Evolutionary conservation across 2,888 invertebrate species (phyloP), one percentile per base, ranked within the genome.

Genomic region (Notodonta ziczac): DNA sequence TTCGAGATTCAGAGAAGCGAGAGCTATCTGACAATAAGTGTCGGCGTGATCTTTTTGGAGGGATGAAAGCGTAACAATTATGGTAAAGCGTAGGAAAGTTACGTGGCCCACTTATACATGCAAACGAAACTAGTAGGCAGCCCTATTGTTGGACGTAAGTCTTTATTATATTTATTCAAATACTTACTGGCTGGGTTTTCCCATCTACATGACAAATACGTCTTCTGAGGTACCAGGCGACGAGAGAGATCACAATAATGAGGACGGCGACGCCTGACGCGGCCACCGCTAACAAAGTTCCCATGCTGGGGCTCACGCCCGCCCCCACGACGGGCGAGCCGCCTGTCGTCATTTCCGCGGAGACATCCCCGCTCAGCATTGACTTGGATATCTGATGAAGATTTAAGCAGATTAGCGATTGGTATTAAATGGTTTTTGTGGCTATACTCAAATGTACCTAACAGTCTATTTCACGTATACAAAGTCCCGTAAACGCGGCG

Each of bases 181-280:
- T 60, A 73, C 75, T 86, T 85, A 93, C 93, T 81, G 91, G 93
- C 75, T 90, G 87, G 9, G 88, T 80, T 85, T 93, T 93, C 50
- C 90, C 89, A 63, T 91, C 86, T 10, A 88, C 85, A n/a, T 83
- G 84, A 59, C 90, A 85, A 54, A 87, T 86, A 12, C 89, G 80
- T 77, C 83, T 87, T 64, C 84, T 88, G 61, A 91, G 74, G 77
- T 88, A 91, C 75, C 87, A 83, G 56, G 89, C 70, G n/a, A 82
- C 63, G 16, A 77, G 65, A 3, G 74, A 72, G 50, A 87, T 72
- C 40, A 88, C 65, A 14, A 91, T 60, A 63, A 91, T 69, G 54
- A 91, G 72, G 6, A 90, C 67, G 24, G 86, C 83, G 13, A 86
- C 86, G 6, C 89, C 89, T 6, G 88, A 80, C 8, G 83, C 84